Percentiles rank a stretch among this genome's conserved stretches.
Conservation (phyloP, 1,140 invertebrate species). For the Heliconius hewitsoni region DNA sequence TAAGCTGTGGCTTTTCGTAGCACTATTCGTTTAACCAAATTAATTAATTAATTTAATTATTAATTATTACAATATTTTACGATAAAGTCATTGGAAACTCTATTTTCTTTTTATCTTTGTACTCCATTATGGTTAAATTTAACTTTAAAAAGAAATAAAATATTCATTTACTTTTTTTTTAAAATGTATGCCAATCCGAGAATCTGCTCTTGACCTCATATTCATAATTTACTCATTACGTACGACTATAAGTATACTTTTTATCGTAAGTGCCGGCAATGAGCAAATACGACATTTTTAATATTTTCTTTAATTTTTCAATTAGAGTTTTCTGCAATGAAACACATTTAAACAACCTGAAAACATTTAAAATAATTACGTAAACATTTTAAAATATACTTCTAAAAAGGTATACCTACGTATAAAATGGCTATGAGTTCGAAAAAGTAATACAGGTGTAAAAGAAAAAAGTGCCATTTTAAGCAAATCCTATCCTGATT, state of each 20-base stretch:
- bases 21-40: conserved; percentile 30
- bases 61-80: conserved; percentile 21
- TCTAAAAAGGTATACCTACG: background rate
- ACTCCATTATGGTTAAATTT: background rate
- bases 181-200: conserved; percentile 21
- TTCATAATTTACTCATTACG: conserved; percentile 26
- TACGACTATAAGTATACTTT: conserved; percentile 23
- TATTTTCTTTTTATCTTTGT: background rate
- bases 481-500: background rate
- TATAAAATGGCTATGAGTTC: background rate
- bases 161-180: background rate
- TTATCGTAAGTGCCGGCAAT: conserved; percentile 18
- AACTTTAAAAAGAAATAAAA: background rate
- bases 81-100: background rate
- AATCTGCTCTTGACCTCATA: conserved; percentile 25
- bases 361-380: background rate
- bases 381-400: background rate
- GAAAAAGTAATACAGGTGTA: background rate
- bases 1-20: conserved; percentile 39
- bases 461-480: background rate
- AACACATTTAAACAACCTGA: background rate
- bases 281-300: conserved; percentile 27
- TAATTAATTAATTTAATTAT: conserved; percentile 31
- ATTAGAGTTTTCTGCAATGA: background rate
- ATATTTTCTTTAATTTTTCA: conserved; percentile 4